Base-by-base conservation (phyloP, 2,888 invertebrate species). In the Thereva nobilitata region DNA sequence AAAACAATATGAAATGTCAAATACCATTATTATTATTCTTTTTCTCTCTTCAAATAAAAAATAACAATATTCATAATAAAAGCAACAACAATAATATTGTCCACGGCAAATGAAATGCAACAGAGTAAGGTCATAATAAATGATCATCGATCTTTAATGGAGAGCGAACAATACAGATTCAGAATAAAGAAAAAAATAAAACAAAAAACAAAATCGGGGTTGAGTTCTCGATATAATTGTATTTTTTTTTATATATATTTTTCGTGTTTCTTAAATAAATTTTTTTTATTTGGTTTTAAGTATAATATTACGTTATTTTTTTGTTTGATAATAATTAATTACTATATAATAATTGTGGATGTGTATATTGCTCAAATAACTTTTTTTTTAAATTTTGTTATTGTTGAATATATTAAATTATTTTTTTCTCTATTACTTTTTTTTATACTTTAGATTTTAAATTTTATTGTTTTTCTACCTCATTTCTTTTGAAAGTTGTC, bases 251-350 rank as follows among this genome's bases (percentile, higher is more conserved):
- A 23, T 23, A 23, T 23, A 23, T 23, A 23, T 23, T 23, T 23
- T 23, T 23, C 61, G 49, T 61, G 50, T 50, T 61, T 61, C 23
- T 23, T 23, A 23, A 23, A 23, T 61, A 61, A 50, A 61, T 61
- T 50, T 50, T 38, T 49, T 61, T 61, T 61, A 61, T 61, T 61
- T 61, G 61, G 61, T 61, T 61, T 53, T 61, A 61, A 61, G 50
- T 61, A 61, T 50, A 61, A 50, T 61, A 61, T 50, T 23, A 23
- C 23, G 23, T 23, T 23, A 23, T 23, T 23, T 23, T 23, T 23
- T 23, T 23, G 23, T 23, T 23, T 23, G 23, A 23, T 23, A 23
- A 23, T 23, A 23, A 23, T 23, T 50, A 50, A 50, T 61, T 40
- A 49, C 35, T 49, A 61, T 61, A 61, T 61, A 61, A 61, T 50